Evolutionary conservation across 2,888 invertebrate genomes (phyloP).

Genomic region (Yponomeuta plumbellus): DNA sequence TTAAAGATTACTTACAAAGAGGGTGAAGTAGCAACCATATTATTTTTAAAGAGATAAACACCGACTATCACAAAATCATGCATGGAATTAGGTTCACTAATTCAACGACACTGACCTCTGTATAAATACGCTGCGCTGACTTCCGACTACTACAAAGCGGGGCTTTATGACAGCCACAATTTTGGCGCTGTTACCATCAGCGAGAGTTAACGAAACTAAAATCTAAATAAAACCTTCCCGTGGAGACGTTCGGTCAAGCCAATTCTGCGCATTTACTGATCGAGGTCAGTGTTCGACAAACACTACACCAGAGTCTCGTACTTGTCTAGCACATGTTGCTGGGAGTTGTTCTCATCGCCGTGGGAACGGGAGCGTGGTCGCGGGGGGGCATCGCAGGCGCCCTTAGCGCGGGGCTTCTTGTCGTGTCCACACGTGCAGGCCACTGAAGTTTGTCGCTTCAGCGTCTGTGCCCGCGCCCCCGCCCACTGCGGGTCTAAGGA

Average conservation of each 20-base stretch:
- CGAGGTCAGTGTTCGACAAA: neutral
- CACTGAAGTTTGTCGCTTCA: slow-evolving; percentile 63
- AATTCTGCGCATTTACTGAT: no score
- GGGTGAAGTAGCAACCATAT: slow-evolving; percentile 6
- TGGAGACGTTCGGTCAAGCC: no score
- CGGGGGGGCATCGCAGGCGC: slow-evolving; percentile 38
- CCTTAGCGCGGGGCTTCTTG: slow-evolving; percentile 57
- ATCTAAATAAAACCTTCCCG: no score
- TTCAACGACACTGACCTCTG: neutral
- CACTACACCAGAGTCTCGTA: slow-evolving; percentile 69
- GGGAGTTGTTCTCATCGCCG: slow-evolving; percentile 51
- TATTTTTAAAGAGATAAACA: slow-evolving; percentile 17
- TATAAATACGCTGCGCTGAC: no score
- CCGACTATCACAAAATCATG: slow-evolving; percentile 30
- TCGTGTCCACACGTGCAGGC: slow-evolving; percentile 70
- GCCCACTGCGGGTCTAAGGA: slow-evolving; percentile 62
- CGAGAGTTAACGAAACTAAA: no score
- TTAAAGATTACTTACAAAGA: neutral
- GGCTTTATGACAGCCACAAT: no score
- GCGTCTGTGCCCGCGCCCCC: slow-evolving; percentile 52
- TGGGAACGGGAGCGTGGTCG: slow-evolving; percentile 61
- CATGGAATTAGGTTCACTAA: slow-evolving; percentile 29
- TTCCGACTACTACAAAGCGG: no score
- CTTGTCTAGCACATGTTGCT: slow-evolving; percentile 65
- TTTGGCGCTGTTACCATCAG: no score